Evolutionary conservation across 2,797 vertebrate genomes (phyloP), one percentile per base, ranked within the genome.

Genomic region (Epinephelus coioides): DNA sequence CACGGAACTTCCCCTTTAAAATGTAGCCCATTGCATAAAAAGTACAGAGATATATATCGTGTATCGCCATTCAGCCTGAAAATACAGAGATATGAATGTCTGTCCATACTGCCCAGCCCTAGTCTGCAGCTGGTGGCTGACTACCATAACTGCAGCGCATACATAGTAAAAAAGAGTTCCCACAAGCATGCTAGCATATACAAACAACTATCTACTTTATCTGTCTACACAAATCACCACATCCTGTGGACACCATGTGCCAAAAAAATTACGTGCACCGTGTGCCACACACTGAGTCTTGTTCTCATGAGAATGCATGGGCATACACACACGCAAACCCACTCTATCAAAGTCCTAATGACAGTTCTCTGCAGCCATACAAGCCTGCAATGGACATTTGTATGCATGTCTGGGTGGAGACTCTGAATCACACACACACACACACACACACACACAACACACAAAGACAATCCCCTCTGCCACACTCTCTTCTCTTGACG

Each of bases 361-460:
- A 72, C 75, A 71, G 51, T 61, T 68, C 65, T 23, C 57, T 75
- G 73, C 27, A 15, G 34, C 8, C 15, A n/a, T 54, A 49, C 49
- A 72, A 78, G 57, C 21, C 78, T 70, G 61, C 40, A 69, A 18
- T 54, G 61, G 57, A 69, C 53, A 82, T 81, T 62, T 78, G 67
- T 76, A 80, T 78, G 76, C 71, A 64, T 73, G 61, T 55, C 70
- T 19, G 21, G 40, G 71, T 34, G 55, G 50, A 50, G 60, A 56
- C 56, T 59, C 18, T 13, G 12, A 15, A 40, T n/a, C 71, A 55
- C 46, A 30, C 66, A 78, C 66, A 43, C 19, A 80, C 62, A 79
- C 53, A 66, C 43, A 47, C 54, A 46, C 2, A 68, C 44, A 74
- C 73, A 79, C 50, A 68, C 76, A 40, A 64, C 62, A 79, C 4